Evolutionary conservation across 2,888 invertebrate species (phyloP), one percentile per base, ranked within the genome.

Genomic region (Elegia similella): DNA sequence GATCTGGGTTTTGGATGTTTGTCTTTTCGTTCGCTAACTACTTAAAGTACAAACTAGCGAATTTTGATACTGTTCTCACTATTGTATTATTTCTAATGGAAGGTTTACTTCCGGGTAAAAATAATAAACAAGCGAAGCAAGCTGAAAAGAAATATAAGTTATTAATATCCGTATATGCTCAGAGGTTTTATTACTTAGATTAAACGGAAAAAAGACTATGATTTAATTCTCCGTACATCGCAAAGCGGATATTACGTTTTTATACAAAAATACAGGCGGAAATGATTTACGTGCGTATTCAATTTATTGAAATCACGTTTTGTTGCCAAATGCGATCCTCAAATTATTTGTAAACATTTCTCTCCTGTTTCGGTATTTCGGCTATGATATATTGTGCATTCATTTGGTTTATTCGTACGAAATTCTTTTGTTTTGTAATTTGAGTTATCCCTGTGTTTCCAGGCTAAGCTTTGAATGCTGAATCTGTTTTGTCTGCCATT

Each of bases 351-450:
- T 34, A 50, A 50, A 17, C 50, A 50, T 38, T 50, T 34, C 34
- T 34, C 32, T 15, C 50, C 5, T 30, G 50, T 50, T 50, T 50
- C 12, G 32, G 17, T 15, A 17, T 32, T 34, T 34, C 17, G 5
- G 32, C 7, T 5, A 17, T 34, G 50, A 50, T 50, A 50, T 50
- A 50, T 50, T 50, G 50, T 34, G 34, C 50, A 50, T 50, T 38
- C 16, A 34, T 34, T 50, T 34, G 16, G 34, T 50, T 50, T 38
- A 50, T 50, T 50, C 50, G 17, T 16, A 34, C 17, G 16, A 34
- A 48, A 50, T 50, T 50, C 50, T 50, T 50, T 50, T 50, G 34
- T 50, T 50, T 38, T 34, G 50, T 50, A 34, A 34, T 50, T 34
- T 17, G 50, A 38, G 15, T 34, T 50, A 34, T 34, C 15, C 34